Percentiles rank a stretch among this genome's conserved stretches.
Evolutionary conservation across 2,113 vertebrate genomes (phyloP).

Genomic region (Eclectus roratus): DNA sequence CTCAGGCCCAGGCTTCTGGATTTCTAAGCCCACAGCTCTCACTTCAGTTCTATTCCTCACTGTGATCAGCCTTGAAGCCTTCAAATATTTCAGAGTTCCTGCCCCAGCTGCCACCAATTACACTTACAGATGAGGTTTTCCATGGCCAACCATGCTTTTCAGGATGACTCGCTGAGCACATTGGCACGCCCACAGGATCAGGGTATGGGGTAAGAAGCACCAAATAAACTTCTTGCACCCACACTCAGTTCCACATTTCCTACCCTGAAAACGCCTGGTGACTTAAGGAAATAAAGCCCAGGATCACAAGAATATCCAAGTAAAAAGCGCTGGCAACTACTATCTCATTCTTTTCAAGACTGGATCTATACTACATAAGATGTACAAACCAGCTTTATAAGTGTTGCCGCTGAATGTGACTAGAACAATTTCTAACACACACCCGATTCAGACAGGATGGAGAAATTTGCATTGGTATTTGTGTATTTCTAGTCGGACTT

Average conservation of each 20-base stretch:
- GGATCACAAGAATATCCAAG: neutral
- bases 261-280: neutral
- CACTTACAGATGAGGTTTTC: neutral
- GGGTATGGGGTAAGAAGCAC: rapidly evolving
- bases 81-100: neutral
- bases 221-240: neutral
- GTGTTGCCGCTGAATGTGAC: neutral
- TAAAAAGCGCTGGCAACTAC: neutral
- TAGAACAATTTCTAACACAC: neutral
- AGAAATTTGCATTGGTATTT: neutral
- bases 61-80: neutral
- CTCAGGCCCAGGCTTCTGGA: neutral
- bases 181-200: neutral
- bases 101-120: neutral
- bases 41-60: neutral
- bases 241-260: neutral
- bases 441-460: neutral
- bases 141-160: rapidly evolving
- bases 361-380: neutral
- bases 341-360: neutral
- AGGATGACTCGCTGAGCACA: neutral
- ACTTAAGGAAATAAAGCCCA: neutral
- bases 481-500: neutral
- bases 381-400: neutral
- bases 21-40: neutral